Evolutionary conservation across 2,888 invertebrate species (phyloP).

Genomic region (Drosophila falleni): DNA sequence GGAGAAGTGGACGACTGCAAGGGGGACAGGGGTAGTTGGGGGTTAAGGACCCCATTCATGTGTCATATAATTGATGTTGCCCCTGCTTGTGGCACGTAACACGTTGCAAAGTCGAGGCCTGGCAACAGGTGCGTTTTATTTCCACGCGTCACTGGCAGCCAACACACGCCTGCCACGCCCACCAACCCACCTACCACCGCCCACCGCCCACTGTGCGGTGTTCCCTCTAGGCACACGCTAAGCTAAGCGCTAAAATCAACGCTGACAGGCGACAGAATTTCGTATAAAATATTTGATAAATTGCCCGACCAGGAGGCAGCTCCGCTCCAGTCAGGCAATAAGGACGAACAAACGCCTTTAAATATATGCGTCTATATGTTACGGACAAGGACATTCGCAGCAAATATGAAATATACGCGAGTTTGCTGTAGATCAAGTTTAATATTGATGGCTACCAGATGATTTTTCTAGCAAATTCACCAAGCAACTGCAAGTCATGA

Average conservation of each 20-base stretch:
- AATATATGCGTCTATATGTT: background rate
- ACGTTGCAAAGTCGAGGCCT: slow-evolving; percentile 10
- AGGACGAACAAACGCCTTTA: slow-evolving; percentile 21
- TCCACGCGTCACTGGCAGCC: slow-evolving; percentile 50
- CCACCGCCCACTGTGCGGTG: slow-evolving; percentile 15
- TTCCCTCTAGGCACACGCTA: slow-evolving; percentile 39
- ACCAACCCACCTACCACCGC: background rate
- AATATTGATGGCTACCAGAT: slow-evolving; percentile 37
- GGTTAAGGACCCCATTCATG: slow-evolving; percentile 22
- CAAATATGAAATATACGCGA: slow-evolving; percentile 40
- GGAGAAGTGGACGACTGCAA: no score
- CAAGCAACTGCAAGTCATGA: background rate
- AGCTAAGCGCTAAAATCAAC: slow-evolving; percentile 72
- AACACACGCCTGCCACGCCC: slow-evolving; percentile 23
- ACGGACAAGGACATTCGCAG: slow-evolving; percentile 28
- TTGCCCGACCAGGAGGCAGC: slow-evolving; percentile 44
- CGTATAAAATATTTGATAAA: slow-evolving; percentile 70
- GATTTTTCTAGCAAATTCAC: slow-evolving; percentile 16
- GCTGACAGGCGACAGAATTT: slow-evolving; percentile 70
- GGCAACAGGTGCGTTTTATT: slow-evolving; percentile 79
- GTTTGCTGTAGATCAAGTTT: slow-evolving; percentile 25
- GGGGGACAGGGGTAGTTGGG: background rate
- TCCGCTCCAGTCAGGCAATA: slow-evolving; percentile 15
- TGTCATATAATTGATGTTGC: slow-evolving; percentile 51
- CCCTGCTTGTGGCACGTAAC: slow-evolving; percentile 20